Base-by-base conservation (phyloP, 2,797 vertebrate genomes). In the Euthynnus affinis region DNA sequence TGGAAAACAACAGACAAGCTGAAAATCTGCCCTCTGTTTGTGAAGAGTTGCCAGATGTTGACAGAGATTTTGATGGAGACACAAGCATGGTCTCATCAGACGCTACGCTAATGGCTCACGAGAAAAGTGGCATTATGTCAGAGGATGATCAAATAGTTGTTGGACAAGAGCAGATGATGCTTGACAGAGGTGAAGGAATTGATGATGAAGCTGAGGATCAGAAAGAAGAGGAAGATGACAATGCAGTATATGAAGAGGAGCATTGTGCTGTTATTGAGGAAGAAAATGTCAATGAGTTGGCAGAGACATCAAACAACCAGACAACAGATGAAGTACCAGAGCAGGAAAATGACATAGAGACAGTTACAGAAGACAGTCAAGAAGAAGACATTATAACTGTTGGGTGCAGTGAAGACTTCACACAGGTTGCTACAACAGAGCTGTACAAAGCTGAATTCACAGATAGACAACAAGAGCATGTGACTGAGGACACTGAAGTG, bases 401-500 rank as follows among this genome's bases (percentile, higher is more conserved):
- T 34, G 8, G 12, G 14, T n/a, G 17, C 52, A 27, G 52, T 0
- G 10, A 74, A 42, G 68, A 57, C 18, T 5, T 44, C 1, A 0
- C 23, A 46, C 58, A 71, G 27, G 53, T 22, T 42, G n/a, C 5
- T 55, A 18, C 72, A 56, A 27, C 27, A 46, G 51, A 76, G 40
- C 42, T 20, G 17, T 49, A 68, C 9, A 23, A 44, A 29, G 10
- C 23, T 67, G 60, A 58, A 29, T n/a, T 58, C 9, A 52, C 66
- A 80, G 9, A 56, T 53, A 49, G 32, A 48, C 49, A 51, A 27
- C 18, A 62, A 60, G 72, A 82, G 63, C 71, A 82, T 49, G 40
- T 67, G 65, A 34, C 48, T 2, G 0, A 40, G 27, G 53, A 74
- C 29, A 32, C 37, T 0, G 9, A 49, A 22, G 40, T 71, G 56